Evolutionary conservation across 1,140 invertebrate species (phyloP).

Genomic region (Drosophila triauraria): DNA sequence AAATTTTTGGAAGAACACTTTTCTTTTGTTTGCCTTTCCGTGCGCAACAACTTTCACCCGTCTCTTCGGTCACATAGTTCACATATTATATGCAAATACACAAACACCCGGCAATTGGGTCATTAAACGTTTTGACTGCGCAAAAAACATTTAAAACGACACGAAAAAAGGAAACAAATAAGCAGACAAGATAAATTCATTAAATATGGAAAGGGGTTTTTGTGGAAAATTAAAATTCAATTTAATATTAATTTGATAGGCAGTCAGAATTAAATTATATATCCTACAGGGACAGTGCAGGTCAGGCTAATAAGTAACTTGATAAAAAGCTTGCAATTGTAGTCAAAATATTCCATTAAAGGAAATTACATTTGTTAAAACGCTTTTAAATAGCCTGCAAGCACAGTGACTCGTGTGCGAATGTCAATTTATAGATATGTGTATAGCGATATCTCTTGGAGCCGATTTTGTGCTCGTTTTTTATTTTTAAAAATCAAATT

Average conservation of each 20-base stretch:
- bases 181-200: conserved; percentile 15
- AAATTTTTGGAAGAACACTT: not conserved
- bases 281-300: not conserved
- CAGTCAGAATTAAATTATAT: not conserved
- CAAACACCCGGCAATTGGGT: conserved; percentile 56
- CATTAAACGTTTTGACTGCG: conserved; percentile 43
- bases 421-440: conserved; percentile 9
- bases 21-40: conserved; percentile 5
- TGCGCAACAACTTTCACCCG: conserved; percentile 54
- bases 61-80: conserved; percentile 28
- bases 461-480: conserved; percentile 6
- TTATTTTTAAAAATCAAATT: conserved; percentile 54
- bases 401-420: conserved; percentile 1
- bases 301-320: not conserved
- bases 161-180: not conserved
- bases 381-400: conserved; percentile 26
- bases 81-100: conserved; percentile 43
- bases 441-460: conserved; percentile 2
- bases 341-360: not conserved
- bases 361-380: conserved; percentile 8
- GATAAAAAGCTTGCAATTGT: not conserved
- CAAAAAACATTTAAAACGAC: conserved; percentile 21
- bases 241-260: conserved; percentile 16
- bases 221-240: conserved; percentile 24
- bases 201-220: conserved; percentile 21